These are phyloP conservation scores for Apamea epomidion DNA, from an alignment of 2,888 invertebrate species.

Conservation along the genomic window DNA sequence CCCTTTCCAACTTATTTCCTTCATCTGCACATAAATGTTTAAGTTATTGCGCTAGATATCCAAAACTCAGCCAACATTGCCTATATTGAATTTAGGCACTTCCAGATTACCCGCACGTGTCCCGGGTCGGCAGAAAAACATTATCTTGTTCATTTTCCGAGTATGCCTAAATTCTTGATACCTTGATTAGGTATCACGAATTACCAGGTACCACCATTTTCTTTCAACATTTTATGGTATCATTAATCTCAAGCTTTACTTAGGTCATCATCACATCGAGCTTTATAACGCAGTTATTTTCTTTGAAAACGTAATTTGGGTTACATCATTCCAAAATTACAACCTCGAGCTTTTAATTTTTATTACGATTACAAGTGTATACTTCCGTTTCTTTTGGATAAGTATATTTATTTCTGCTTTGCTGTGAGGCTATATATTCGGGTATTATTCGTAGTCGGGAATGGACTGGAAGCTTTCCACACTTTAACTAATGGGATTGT, in stretches of 20 bases:
- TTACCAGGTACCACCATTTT: no score
- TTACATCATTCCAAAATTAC: background rate
- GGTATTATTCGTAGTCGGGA: background rate
- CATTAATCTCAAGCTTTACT: background rate
- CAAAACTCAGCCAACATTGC: background rate
- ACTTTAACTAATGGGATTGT: no score
- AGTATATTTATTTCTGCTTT: background rate
- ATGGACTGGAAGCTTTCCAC: background rate
- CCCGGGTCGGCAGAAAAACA: no score
- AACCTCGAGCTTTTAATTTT: background rate
- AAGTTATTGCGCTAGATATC: background rate
- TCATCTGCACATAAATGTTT: constrained; percentile 23
- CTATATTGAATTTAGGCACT: background rate
- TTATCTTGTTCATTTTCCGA: background rate
- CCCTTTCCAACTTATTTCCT: constrained; percentile 5
- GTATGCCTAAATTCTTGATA: background rate
- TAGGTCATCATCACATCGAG: background rate
- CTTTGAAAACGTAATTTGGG: constrained; percentile 1
- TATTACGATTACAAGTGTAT: background rate
- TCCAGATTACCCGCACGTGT: background rate
- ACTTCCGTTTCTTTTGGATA: background rate
- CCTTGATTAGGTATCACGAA: no score
- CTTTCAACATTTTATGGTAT: background rate
- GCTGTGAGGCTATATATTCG: background rate
- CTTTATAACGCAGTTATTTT: background rate